Evolutionary conservation across 2,888 invertebrate genomes (phyloP), one percentile per base, ranked within the genome.

Genomic region (Dynastes hyllus): DNA sequence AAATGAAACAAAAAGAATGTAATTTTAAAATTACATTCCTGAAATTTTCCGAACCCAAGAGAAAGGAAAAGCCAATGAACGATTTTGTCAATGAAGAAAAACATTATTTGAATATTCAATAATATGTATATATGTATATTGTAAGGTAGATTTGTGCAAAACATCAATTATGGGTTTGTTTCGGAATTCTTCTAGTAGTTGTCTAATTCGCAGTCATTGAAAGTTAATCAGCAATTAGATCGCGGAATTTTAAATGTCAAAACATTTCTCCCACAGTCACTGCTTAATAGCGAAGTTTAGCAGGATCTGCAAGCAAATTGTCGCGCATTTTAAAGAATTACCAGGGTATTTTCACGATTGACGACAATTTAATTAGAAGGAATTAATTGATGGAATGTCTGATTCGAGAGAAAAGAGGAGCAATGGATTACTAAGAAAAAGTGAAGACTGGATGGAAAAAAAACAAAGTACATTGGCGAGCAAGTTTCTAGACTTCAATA

Each of bases 181-280:
- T 37, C 3, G 6, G 4, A 5, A 37, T 37, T 37, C 6, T 37
- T 37, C 37, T 37, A 37, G 37, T 6, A 37, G 37, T 37, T 37
- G 6, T 37, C 37, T 37, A 37, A 37, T 37, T 37, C 3, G 6
- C 37, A 37, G 37, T 61, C 50, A 22, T 37, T 50, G 22, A 50
- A 9, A 69, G 67, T 50, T 50, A 16, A 69, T 50, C 13, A 50
- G 50, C 67, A 27, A 69, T 22, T 50, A 51, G 51, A 51, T 51
- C 69, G 50, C 6, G 50, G 13, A 50, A 51, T 69, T 69, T 51
- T 69, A 69, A 69, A 69, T 69, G 69, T 51, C 69, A 69, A 45
- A 69, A 51, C 53, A 51, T 69, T 29, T 69, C 27, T 63, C 63
- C 5, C 27, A 63, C 27, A 29, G 8, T 13, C n/a, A 45, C 45